phyloP scores from a whole-genome alignment of 1,140 invertebrate species.

The Drosophila hydei region DNA sequence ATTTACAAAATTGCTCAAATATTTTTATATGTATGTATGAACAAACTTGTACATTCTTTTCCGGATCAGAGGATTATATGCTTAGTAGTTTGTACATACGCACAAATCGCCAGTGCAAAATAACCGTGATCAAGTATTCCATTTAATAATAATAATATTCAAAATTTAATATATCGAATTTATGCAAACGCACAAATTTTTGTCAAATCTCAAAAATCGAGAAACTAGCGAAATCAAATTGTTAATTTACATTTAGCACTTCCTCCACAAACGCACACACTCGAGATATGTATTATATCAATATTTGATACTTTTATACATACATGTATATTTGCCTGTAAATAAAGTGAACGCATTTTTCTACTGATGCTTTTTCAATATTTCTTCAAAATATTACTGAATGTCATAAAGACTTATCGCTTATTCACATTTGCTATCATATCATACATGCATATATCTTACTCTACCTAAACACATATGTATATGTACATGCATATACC shows the following conservation, averaged over 20 bases:
- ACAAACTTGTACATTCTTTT: conserved; percentile 29
- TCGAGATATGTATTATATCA: conserved; percentile 18
- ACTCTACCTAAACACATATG: not conserved
- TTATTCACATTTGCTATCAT: no score
- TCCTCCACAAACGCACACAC: not conserved
- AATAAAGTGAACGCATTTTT: conserved; percentile 44
- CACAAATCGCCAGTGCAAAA: conserved; percentile 15
- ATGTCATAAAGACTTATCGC: not conserved
- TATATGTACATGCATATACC: conserved; percentile 6
- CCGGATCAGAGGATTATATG: conserved; percentile 27
- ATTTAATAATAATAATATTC: not conserved
- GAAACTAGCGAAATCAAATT: not conserved
- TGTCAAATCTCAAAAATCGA: conserved; percentile 3
- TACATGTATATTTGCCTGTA: conserved; percentile 29
- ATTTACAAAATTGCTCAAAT: conserved; percentile 43
- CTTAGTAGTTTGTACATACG: conserved; percentile 16
- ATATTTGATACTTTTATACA: conserved; percentile 35
- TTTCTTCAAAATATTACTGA: not conserved
- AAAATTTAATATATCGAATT: conserved; percentile 25
- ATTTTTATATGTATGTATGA: conserved; percentile 35
- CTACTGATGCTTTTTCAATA: conserved; percentile 24
- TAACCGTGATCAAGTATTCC: conserved; percentile 13
- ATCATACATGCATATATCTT: conserved; percentile 4
- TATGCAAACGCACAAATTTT: conserved; percentile 20
- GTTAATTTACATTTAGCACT: not conserved